phyloP scores from a whole-genome alignment of 2,797 vertebrate genomes.

The Sebastes matsubarae region DNA sequence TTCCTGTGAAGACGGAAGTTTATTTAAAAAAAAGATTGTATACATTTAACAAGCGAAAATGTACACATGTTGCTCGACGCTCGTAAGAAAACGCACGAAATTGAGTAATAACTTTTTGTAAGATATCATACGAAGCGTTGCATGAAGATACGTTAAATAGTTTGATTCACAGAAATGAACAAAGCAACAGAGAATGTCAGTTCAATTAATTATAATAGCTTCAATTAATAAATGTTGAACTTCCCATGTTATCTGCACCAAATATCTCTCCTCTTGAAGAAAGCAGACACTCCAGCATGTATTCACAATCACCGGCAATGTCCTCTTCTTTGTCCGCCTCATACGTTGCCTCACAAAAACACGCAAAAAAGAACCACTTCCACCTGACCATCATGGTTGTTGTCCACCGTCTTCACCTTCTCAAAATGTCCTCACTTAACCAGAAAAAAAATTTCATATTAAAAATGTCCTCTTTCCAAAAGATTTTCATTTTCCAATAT shows the following conservation, averaged over 20 bases:
- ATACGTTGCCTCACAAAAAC: not conserved
- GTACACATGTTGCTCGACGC: too few relatives aligned
- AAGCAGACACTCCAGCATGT: not conserved
- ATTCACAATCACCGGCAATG: not conserved
- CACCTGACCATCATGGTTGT: not conserved
- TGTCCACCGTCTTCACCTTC: not conserved
- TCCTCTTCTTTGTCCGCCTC: not conserved
- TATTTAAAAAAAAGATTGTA: not conserved
- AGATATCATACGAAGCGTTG: too few relatives aligned
- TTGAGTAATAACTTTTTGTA: too few relatives aligned
- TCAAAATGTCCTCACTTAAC: not conserved
- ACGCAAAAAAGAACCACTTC: not conserved
- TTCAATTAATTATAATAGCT: not conserved
- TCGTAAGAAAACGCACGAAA: too few relatives aligned
- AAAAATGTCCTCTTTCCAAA: not conserved
- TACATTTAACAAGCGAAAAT: not conserved
- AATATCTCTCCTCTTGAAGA: not conserved
- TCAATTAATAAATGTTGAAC: not conserved
- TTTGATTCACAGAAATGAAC: not conserved
- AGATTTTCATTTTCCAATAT: not conserved
- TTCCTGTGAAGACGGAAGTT: too few relatives aligned
- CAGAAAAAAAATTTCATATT: not conserved
- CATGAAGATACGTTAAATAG: not conserved
- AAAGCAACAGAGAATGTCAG: not conserved
- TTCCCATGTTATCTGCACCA: not conserved